A percentile compares a stretch with the other conserved stretches of the same genome.
phyloP scores from a whole-genome alignment of 2,888 invertebrate species.

The Adelognathus sp. region DNA sequence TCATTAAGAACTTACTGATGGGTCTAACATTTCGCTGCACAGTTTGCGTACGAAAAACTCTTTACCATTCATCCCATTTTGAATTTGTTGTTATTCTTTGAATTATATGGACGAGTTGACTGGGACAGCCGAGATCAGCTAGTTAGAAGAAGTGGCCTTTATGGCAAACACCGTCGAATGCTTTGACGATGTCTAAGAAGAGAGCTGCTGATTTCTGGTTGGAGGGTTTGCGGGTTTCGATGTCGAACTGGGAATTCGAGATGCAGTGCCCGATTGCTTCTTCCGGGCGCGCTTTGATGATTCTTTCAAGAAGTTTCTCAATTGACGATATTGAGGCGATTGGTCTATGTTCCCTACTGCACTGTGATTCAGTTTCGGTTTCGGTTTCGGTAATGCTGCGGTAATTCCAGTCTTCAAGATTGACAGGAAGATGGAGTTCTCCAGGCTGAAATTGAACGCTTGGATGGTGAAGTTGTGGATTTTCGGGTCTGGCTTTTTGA shows the following conservation, averaged over 20 bases:
- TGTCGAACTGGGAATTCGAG: slow-evolving; percentile 18
- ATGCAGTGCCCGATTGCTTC: background rate
- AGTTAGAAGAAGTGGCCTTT: too few relatives aligned
- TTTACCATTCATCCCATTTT: too few relatives aligned
- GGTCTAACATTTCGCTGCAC: too few relatives aligned
- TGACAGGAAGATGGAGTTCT: background rate
- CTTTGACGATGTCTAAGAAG: too few relatives aligned
- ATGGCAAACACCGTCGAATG: too few relatives aligned
- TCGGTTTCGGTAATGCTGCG: slow-evolving; percentile 8
- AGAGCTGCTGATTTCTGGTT: too few relatives aligned
- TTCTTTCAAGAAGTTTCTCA: slow-evolving; percentile 23
- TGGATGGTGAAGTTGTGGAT: background rate
- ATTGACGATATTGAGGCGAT: slow-evolving; percentile 20
- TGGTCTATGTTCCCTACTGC: slow-evolving; percentile 8
- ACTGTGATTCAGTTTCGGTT: slow-evolving; percentile 11
- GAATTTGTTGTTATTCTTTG: too few relatives aligned
- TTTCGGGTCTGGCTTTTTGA: background rate
- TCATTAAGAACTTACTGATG: too few relatives aligned
- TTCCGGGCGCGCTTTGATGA: slow-evolving; percentile 6
- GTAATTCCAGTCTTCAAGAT: slow-evolving; percentile 9
- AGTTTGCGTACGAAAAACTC: too few relatives aligned
- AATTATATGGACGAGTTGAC: too few relatives aligned
- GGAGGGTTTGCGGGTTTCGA: too few relatives aligned
- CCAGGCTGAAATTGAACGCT: slow-evolving; percentile 5
- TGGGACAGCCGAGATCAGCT: too few relatives aligned